Evolutionary conservation across 2,888 invertebrate genomes (phyloP), one percentile per base, ranked within the genome.

Genomic region (Camptogramma bilineatum): DNA sequence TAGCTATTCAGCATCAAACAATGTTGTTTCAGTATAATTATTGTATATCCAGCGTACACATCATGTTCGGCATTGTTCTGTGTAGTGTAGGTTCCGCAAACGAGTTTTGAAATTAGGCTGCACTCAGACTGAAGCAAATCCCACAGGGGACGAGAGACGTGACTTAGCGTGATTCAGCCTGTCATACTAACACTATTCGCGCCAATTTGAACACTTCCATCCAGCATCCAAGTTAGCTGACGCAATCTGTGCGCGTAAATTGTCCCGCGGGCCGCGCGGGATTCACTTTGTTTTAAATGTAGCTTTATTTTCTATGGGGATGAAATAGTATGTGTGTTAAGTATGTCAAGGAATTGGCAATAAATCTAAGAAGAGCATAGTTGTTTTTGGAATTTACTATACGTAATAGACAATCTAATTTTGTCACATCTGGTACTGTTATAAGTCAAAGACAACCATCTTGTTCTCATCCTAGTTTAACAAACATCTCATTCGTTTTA

Each of bases 171-270:
- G n/a, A 16, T 42, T 42, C 16, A 16, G 39, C 39, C n/a, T 16
- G 42, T 42, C 16, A 42, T 16, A 31, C 31, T 16, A 16, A 42
- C 7, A 42, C 44, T 17, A 44, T 17, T 44, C 44, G 17, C 44
- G 44, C 17, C 44, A 17, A 44, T 44, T 44, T 44, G 16, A 44
- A 44, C 44, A 44, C 44, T 16, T 16, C 44, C 17, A 44, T 44
- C 16, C 16, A 16, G 16, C 17, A 44, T 44, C 16, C 16, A 16
- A 42, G 16, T 42, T 16, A 44, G 7, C 44, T 44, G 17, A 44
- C 44, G 16, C 44, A 17, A 17, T 44, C 44, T 17, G 31, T 31
- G 31, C 9, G 34, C 44, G 44, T 17, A 7, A 28, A 44, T 44
- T 13, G 34, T 39, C 13, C 44, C 44, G 7, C 7, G 17, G 17